Base-by-base conservation (phyloP, 2,113 vertebrate genomes). In the Pedetes capensis region DNA sequence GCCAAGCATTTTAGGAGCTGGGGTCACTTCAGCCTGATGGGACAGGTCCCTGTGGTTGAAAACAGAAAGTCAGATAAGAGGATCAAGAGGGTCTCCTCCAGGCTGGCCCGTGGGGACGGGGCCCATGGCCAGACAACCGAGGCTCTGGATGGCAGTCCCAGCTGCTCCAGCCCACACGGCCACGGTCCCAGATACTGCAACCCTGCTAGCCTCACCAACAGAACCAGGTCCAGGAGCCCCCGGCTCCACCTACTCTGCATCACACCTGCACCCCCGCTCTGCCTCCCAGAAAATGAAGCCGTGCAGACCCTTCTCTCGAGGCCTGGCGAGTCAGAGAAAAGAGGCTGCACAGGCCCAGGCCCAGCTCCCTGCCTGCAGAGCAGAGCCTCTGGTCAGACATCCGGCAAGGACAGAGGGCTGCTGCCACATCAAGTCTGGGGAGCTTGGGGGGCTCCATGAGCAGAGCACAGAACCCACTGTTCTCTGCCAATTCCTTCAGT, bases 11-110 rank as follows among this genome's bases (percentile, higher is more conserved):
- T 69, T 39, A 16, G 74, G 57, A 55, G 20, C 57, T 0, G 0
- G 51, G 75, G 72, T n/a, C n/a, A n/a, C n/a, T n/a, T n/a, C n/a
- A n/a, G n/a, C 39, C 39, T 5, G 29, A 17, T 16, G 44, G 49
- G 44, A 63, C 37, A 57, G 27, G 9, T 4, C 29, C 27, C 3
- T 1, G 0, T 16, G 39, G 51, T 34, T 72, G 64, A 53, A 72
- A 87, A 90, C 32, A 89, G 87, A 59, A 53, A 79, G 17, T 17
- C 0, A 10, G 42, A 57, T 9, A 1, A 39, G 71, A 49, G 2
- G 27, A 37, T 23, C 20, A 5, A 2, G 9, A 1, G 0, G 1
- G 42, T 8, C 27, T 12, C 55, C 49, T 11, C 12, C 0, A 1
- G 20, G 34, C 25, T 8, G 44, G 57, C 37, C 66, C 10, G 0